Evolutionary conservation across 2,888 invertebrate genomes (phyloP).

Genomic region (Heliconius ismenius): DNA sequence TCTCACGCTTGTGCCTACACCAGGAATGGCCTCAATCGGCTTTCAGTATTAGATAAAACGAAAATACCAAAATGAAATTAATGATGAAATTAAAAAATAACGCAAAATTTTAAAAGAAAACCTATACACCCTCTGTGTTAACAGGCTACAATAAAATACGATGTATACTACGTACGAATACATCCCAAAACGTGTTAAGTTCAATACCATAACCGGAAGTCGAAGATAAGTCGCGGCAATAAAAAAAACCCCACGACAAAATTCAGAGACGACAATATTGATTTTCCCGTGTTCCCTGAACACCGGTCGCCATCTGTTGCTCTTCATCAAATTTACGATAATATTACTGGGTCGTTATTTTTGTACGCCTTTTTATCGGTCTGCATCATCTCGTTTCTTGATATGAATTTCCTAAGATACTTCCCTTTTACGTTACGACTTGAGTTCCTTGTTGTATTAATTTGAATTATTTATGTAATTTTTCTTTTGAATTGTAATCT

Average conservation of each 20-base stretch:
- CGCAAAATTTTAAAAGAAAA: too few relatives aligned
- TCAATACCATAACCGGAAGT: constrained; percentile 37
- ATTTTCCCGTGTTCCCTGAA: constrained; percentile 73
- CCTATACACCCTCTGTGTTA: too few relatives aligned
- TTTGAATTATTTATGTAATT: not conserved
- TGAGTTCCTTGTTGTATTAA: not conserved
- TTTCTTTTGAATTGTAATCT: too few relatives aligned
- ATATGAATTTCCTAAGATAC: constrained; percentile 61
- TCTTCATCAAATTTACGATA: constrained; percentile 79
- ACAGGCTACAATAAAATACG: not conserved
- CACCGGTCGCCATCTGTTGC: constrained; percentile 80
- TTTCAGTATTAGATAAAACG: too few relatives aligned
- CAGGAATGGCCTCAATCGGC: too few relatives aligned
- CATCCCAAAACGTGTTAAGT: constrained; percentile 2
- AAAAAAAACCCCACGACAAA: constrained; percentile 66
- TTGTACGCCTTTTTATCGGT: constrained; percentile 76
- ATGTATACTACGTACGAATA: not conserved
- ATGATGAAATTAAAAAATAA: too few relatives aligned
- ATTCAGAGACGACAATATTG: constrained; percentile 74
- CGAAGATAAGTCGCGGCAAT: constrained; percentile 53
- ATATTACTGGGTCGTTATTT: constrained; percentile 78
- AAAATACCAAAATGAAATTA: too few relatives aligned
- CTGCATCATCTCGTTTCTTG: constrained; percentile 59
- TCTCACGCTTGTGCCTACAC: too few relatives aligned
- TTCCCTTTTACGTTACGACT: constrained; percentile 57